Percentiles rank a stretch among this genome's conserved stretches.
These are phyloP conservation scores for Ophioninae sp. DNA, from an alignment of 2,888 invertebrate genomes.

Conservation along the genomic window DNA sequence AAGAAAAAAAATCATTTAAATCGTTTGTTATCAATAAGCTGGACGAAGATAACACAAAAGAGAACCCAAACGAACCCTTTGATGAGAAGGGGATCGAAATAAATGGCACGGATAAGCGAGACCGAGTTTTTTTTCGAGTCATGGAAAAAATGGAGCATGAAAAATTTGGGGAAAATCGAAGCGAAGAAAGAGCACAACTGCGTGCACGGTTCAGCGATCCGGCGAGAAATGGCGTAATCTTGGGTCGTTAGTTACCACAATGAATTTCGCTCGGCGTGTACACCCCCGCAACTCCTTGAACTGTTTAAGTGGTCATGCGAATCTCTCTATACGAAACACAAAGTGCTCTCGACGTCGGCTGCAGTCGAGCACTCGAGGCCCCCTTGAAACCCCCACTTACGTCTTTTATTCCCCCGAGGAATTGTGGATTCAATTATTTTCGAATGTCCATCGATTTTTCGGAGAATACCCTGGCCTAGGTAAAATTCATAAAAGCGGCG, in stretches of 20 bases:
- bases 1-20: too few species aligned
- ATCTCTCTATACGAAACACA: slow-evolving; percentile 13
- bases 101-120: neutral
- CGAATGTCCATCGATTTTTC: neutral
- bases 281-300: slow-evolving; percentile 1
- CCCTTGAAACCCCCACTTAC: neutral
- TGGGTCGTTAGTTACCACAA: neutral
- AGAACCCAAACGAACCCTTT: neutral
- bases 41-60: neutral
- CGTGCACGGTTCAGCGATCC: neutral
- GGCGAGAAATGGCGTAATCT: neutral
- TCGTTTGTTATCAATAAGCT: too few species aligned
- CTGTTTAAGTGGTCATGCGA: slow-evolving; percentile 16
- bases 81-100: neutral
- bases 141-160: neutral
- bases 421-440: neutral
- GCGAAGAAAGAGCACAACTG: neutral
- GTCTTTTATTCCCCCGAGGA: neutral
- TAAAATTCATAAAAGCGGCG: neutral
- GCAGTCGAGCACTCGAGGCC: neutral
- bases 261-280: neutral
- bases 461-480: neutral
- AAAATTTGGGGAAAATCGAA: neutral
- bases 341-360: slow-evolving; percentile 12
- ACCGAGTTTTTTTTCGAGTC: neutral